Evolutionary conservation across 1,140 invertebrate genomes (phyloP), one percentile per base, ranked within the genome.

Genomic region (Acyrthosiphon pisum): DNA sequence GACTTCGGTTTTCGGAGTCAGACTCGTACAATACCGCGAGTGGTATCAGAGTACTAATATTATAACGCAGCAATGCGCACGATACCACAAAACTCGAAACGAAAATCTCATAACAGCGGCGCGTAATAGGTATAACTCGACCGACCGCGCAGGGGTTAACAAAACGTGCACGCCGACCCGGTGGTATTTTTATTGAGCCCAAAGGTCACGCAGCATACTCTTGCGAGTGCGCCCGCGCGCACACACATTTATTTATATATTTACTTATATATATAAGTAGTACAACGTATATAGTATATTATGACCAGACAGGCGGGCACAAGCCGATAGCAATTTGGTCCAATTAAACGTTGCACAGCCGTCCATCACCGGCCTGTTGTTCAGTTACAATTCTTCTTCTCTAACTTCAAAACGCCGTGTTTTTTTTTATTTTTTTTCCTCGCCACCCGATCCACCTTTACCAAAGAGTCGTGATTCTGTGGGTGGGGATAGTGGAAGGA

Each of bases 301-400:
- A 48, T 4, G 30, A 22, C 8, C 26, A 87, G 30, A 20, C 18
- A n/a, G 81, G 50, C 53, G 22, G 89, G 11, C 90, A 48, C 30
- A 81, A 53, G 9, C 46, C 44, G 46, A 76, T 76, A 83, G 90
- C 90, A 92, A 92, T 92, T 92, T 92, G 76, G 44, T 83, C 91
- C 91, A 92, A 92, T 92, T 92, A 84, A 84, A 92, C 68, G 30
- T 14, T 30, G 35, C 37, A 30, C 30, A 22, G n/a, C n/a, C 22
- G 30, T 50, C n/a, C 87, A 26, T 53, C 87, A n/a, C 26, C 86
- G 44, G 41, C 2, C 41, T 35, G 86, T 50, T 35, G 46, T 35
- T 88, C 87, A 22, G 18, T 30, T 48, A 44, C 20, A 84, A 84
- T 30, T 41, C 18, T 86, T 44, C 23, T 18, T 86, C 41, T 86